These are phyloP conservation scores for Seladonia tumulorum DNA, from an alignment of 2,888 invertebrate genomes.

Conservation along the genomic window DNA sequence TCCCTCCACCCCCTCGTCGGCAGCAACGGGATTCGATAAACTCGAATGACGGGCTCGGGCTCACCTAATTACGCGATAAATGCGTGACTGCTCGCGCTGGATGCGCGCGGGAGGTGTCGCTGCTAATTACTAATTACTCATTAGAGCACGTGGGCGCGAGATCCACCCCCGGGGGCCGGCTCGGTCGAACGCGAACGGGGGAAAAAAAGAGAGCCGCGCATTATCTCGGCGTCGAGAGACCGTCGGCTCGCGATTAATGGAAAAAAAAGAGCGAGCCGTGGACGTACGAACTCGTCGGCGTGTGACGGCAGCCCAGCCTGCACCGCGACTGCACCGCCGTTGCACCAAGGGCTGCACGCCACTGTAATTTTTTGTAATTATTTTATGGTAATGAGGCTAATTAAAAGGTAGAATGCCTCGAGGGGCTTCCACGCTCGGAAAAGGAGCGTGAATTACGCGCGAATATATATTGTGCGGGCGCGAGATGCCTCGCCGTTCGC, in stretches of 20 bases:
- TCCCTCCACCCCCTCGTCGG: constrained; percentile 22
- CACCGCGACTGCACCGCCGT: constrained; percentile 20
- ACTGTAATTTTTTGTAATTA: constrained; percentile 67
- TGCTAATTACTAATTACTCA: constrained; percentile 76
- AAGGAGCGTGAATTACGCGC: constrained; percentile 47
- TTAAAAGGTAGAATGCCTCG: constrained; percentile 66
- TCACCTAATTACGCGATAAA: constrained; percentile 75
- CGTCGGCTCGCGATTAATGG: constrained; percentile 7
- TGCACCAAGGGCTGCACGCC: constrained; percentile 34
- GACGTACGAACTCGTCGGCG: constrained; percentile 55
- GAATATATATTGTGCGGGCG: constrained; percentile 42
- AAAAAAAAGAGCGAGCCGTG: constrained; percentile 11
- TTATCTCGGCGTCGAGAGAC: constrained; percentile 36
- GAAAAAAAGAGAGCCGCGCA: not conserved
- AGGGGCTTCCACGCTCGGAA: constrained; percentile 50
- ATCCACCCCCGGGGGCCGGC: not conserved
- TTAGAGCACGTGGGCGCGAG: constrained; percentile 67
- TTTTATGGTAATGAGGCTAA: constrained; percentile 69
- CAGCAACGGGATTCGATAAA: constrained; percentile 66
- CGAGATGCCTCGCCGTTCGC: constrained; percentile 31
- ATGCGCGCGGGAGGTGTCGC: constrained; percentile 59
- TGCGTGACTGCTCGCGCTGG: constrained; percentile 64
- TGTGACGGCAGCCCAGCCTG: constrained; percentile 35
- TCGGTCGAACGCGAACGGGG: constrained; percentile 5
- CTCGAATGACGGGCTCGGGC: constrained; percentile 63